Conservation (phyloP, 2,888 invertebrate species). For the Dolichomitus sp. region DNA sequence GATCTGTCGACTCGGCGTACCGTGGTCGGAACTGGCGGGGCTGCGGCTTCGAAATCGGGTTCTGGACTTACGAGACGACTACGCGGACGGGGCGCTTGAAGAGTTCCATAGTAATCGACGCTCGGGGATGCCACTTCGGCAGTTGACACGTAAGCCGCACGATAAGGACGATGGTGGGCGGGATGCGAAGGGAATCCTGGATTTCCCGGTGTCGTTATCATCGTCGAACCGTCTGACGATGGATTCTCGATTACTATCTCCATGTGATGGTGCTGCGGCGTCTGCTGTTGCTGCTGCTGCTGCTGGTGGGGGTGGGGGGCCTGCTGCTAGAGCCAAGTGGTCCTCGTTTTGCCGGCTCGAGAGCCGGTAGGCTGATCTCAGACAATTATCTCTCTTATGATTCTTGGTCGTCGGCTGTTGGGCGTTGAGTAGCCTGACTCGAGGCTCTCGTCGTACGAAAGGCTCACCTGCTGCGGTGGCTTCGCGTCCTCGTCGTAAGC, state of each 20-base stretch:
- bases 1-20: slow-evolving; percentile 82
- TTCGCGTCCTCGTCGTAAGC: slow-evolving; percentile 93
- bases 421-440: slow-evolving; percentile 98
- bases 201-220: slow-evolving; percentile 51
- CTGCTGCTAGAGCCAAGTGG: slow-evolving; percentile 86
- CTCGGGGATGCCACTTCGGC: slow-evolving; percentile 59
- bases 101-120: slow-evolving; percentile 74
- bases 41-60: slow-evolving; percentile 68
- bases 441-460: slow-evolving; percentile 97
- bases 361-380: slow-evolving; percentile 87
- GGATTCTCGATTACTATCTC: slow-evolving; percentile 84
- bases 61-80: slow-evolving; percentile 55
- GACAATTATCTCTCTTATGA: slow-evolving; percentile 98
- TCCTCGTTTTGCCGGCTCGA: slow-evolving; percentile 84
- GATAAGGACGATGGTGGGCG: slow-evolving; percentile 64
- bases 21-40: slow-evolving; percentile 70
- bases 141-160: slow-evolving; percentile 44
- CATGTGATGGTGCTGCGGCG: slow-evolving; percentile 77
- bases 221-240: slow-evolving; percentile 65
- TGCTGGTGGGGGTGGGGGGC: slow-evolving; percentile 74
- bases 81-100: slow-evolving; percentile 55
- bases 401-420: slow-evolving; percentile 96
- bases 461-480: slow-evolving; percentile 94
- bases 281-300: slow-evolving; percentile 8
- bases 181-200: slow-evolving; percentile 67